Evolutionary conservation across 2,113 vertebrate species (phyloP).

Genomic region (Myanophis thanlyinensis): DNA sequence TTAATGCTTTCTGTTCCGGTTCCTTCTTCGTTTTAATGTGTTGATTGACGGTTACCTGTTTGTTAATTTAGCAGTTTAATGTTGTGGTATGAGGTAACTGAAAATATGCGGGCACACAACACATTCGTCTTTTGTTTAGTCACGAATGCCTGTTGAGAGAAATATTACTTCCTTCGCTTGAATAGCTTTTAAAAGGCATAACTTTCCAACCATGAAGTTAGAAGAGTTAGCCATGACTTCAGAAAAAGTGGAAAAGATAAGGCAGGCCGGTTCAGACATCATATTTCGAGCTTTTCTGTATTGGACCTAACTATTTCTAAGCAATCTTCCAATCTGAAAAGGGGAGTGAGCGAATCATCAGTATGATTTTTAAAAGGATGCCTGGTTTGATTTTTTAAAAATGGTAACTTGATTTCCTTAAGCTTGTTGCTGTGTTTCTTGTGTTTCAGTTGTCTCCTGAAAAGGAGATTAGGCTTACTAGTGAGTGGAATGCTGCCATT

Average conservation of each 20-base stretch:
- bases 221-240: not conserved
- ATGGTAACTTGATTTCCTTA: not conserved
- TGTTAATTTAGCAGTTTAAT: not conserved
- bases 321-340: not conserved
- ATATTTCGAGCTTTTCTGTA: not conserved
- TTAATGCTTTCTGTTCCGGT: not conserved
- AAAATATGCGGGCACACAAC: not conserved
- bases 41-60: not conserved
- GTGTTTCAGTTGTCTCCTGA: not conserved
- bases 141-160: not conserved
- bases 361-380: not conserved
- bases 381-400: not conserved
- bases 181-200: not conserved
- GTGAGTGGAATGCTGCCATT: not conserved
- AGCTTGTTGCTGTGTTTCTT: not conserved
- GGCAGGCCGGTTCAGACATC: not conserved
- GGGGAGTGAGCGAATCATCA: not conserved
- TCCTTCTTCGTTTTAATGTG: not conserved
- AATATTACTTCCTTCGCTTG: not conserved
- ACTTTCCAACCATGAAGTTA: not conserved
- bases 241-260: not conserved
- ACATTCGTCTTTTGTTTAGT: not conserved
- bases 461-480: not conserved
- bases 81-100: not conserved
- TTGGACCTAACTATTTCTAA: not conserved